Base-by-base conservation (phyloP, 1,140 invertebrate species). In the Telenomus remus region DNA sequence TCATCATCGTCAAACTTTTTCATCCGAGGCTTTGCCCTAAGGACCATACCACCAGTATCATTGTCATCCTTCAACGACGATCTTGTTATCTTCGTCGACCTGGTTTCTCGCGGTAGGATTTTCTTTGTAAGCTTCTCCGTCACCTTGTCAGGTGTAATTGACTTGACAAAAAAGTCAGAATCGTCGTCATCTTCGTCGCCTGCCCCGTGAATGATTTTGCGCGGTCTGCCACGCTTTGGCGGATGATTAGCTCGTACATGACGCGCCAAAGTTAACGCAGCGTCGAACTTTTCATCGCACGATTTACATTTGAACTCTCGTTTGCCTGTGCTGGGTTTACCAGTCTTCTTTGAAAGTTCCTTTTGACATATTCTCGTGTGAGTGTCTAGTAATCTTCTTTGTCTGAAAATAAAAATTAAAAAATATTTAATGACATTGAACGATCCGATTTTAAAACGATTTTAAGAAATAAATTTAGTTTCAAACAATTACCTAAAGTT, bases 201-300 rank as follows among this genome's bases (percentile, higher is more conserved):
- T 6, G 55, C n/a, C 56, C 15, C 9, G 27, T n/a, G 65, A 27
- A 65, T 46, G 53, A 55, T 61, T 53, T 81, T 83, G 13, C 76
- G 60, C 1, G 78, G 79, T 59, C 77, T 80, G 4, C 79, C 76
- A 61, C 82, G 79, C 44, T 82, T 86, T 12, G 79, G 80, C 0
- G 81, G 78, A 64, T 88, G 87, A 55, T 78, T 76, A 0, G 75
- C 69, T 5, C 85, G 78, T 0, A 83, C 84, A 16, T 88, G 87
- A 48, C 87, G 81, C 0, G 87, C 87, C n/a, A 88, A 63, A 0
- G 80, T 78, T 3, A 88, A 80, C 0, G 82, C 86, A 4, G 83
- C 81, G 14, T 88, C 85, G 13, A 88, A 88, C 16, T 82, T 85
- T 19, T 86, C 81, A 1, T 83, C 27, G 56, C 87, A 88, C 13